A percentile compares a stretch with the other conserved stretches of the same genome.
phyloP scores from a whole-genome alignment of 2,797 vertebrate species.

The Platyrinchus mystaceus region DNA sequence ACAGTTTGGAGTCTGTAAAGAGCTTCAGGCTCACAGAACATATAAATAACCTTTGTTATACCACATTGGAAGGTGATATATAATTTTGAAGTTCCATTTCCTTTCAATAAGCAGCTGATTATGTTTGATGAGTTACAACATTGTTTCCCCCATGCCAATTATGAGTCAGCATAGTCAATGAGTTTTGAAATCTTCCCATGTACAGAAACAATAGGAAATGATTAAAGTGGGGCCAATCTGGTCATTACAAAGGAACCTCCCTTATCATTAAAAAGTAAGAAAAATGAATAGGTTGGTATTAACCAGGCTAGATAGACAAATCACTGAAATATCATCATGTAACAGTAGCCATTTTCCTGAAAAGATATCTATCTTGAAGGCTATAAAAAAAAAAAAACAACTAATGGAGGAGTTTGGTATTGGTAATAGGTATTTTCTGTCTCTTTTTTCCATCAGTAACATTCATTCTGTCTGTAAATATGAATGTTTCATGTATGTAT shows the following conservation, averaged over 20 bases:
- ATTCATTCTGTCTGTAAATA: background rate
- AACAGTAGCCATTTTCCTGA: background rate
- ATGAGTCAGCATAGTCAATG: conserved; percentile 69
- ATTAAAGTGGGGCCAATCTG: conserved; percentile 63
- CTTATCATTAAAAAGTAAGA: conserved; percentile 62
- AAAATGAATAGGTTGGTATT: conserved; percentile 19
- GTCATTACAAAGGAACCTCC: conserved; percentile 63
- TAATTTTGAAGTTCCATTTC: conserved; percentile 73
- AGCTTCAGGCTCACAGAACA: conserved; percentile 46
- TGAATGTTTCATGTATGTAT: background rate
- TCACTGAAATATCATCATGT: background rate
- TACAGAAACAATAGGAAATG: conserved; percentile 71
- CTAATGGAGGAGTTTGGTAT: background rate
- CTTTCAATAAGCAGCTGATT: conserved; percentile 74
- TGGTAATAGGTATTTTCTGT: background rate
- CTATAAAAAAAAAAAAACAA: background rate
- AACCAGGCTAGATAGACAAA: background rate
- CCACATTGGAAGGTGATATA: conserved; percentile 59
- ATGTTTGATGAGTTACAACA: conserved; percentile 70
- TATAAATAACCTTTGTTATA: conserved; percentile 51
- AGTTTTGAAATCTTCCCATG: conserved; percentile 68
- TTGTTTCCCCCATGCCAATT: conserved; percentile 70
- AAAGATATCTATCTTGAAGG: background rate
- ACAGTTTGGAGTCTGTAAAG: conserved; percentile 40
- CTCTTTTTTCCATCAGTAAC: background rate